Evolutionary conservation across 92 coral and sea anemone genomes (phyloP).

Genomic region (Siderastrea siderea): DNA sequence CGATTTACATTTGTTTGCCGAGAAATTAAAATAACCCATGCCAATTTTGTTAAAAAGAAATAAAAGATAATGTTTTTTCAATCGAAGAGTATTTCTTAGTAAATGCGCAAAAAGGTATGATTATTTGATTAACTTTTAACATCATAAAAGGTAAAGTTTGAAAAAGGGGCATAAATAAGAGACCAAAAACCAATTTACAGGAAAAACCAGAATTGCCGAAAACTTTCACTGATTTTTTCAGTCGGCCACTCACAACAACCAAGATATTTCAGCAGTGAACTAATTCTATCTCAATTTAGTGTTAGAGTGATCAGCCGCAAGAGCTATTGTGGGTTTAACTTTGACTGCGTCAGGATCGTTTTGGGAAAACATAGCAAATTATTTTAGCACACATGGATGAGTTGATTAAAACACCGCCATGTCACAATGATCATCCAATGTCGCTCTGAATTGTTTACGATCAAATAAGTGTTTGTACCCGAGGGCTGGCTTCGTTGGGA

Average conservation of each 20-base stretch:
- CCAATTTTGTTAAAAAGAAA: too few relatives aligned
- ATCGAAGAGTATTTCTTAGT: too few relatives aligned
- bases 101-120: too few relatives aligned
- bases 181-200: too few relatives aligned
- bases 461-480: slow-evolving; percentile 47
- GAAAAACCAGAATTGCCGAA: too few relatives aligned
- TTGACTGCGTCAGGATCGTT: slow-evolving; percentile 23
- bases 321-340: slow-evolving; percentile 19
- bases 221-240: too few relatives aligned
- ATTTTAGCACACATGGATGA: slow-evolving; percentile 43
- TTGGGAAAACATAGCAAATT: slow-evolving; percentile 61
- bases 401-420: slow-evolving; percentile 31
- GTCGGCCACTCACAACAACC: slow-evolving; percentile 37
- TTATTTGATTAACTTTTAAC: too few relatives aligned
- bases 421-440: slow-evolving; percentile 21
- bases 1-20: too few relatives aligned
- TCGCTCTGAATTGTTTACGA: slow-evolving; percentile 51
- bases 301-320: slow-evolving; percentile 45
- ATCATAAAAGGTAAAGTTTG: too few relatives aligned
- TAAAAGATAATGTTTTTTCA: too few relatives aligned
- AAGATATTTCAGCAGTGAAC: slow-evolving; percentile 27
- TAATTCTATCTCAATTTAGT: slow-evolving; percentile 47
- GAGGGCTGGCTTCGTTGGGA: slow-evolving; percentile 56
- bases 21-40: too few relatives aligned
- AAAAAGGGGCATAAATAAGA: too few relatives aligned